Conservation (phyloP, 1,140 invertebrate species). For the Artemia franciscana region DNA sequence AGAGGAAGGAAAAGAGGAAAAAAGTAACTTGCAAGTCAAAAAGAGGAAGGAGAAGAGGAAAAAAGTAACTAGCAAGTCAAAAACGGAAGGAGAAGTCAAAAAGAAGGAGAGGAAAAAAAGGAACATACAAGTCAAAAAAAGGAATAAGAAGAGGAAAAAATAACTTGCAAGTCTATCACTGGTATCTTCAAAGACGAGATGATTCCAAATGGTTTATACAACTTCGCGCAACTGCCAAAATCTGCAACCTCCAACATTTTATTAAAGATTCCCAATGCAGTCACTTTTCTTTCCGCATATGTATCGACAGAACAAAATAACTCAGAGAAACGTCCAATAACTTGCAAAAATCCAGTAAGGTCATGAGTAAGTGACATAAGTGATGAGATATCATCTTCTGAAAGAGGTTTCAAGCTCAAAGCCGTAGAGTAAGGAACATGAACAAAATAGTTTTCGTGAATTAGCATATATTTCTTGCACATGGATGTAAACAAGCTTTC, state of each 20-base stretch:
- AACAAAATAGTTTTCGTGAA: no score
- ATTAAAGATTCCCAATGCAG: neutral
- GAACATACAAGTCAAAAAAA: no score
- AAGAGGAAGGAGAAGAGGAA: no score
- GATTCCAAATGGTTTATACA: neutral
- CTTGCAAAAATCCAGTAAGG: neutral
- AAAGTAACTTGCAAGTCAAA: no score
- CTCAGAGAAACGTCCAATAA: neutral
- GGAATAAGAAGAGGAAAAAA: no score
- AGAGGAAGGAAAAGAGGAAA: no score
- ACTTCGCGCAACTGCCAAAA: neutral
- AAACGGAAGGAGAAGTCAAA: no score
- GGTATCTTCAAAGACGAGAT: neutral
- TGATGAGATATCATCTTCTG: neutral
- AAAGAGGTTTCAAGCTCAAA: neutral
- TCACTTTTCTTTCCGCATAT: neutral
- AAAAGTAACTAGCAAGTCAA: no score
- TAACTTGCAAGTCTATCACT: neutral
- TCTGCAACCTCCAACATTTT: neutral
- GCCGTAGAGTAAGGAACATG: no score
- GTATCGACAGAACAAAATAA: neutral
- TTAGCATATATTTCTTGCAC: neutral
- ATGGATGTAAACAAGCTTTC: neutral
- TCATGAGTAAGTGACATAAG: neutral
- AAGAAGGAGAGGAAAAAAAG: no score